Percentiles rank a stretch among this genome's conserved stretches.
Conservation (phyloP, 2,797 vertebrate species). For the Hafferia zeledoni region DNA sequence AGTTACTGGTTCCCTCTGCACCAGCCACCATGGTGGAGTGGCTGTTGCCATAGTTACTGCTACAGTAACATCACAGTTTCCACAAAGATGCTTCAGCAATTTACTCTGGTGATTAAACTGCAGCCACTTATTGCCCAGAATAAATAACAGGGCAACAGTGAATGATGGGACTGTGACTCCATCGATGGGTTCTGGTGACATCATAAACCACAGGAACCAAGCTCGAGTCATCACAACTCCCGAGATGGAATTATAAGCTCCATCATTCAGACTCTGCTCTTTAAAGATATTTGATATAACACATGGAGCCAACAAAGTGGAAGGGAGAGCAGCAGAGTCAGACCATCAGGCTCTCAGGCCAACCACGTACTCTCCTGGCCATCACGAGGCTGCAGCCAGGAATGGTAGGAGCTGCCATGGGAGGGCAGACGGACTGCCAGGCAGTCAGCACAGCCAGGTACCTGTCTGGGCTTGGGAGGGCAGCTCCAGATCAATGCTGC, state of each 20-base stretch:
- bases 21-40: background rate
- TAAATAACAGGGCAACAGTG: conserved; percentile 55
- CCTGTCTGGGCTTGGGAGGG: background rate
- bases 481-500: background rate
- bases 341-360: background rate
- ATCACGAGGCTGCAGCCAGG: background rate
- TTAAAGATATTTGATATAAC: conserved; percentile 37
- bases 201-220: conserved; percentile 70
- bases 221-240: conserved; percentile 43
- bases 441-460: background rate
- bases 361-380: background rate
- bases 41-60: background rate
- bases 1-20: background rate
- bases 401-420: conserved; percentile 1
- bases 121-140: conserved; percentile 58
- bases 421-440: background rate
- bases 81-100: conserved; percentile 67
- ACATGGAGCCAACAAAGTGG: background rate
- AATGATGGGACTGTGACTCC: conserved; percentile 61
- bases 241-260: conserved; percentile 47
- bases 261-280: conserved; percentile 43
- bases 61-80: conserved; percentile 46
- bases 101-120: conserved; percentile 65
- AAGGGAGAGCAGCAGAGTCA: conserved; percentile 17
- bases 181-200: conserved; percentile 52